Percentiles rank a stretch among this genome's conserved stretches.
Conservation (phyloP, 1,140 invertebrate species). For the Pollicipes pollicipes region DNA sequence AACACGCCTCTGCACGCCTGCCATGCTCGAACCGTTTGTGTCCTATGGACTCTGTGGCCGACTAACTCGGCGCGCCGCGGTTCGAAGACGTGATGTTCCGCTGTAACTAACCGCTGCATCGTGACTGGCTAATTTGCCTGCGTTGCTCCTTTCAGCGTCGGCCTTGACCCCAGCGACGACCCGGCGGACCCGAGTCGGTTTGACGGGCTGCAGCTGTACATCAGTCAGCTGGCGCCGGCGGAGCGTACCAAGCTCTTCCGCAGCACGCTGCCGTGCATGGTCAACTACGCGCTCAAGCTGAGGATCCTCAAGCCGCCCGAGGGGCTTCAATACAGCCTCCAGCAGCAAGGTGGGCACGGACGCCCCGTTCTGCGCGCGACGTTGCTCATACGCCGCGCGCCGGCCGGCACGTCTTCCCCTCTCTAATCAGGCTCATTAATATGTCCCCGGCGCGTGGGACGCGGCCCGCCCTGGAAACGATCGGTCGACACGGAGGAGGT, state of each 20-base stretch:
- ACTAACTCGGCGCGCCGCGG: too few species aligned
- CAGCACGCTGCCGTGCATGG: slow-evolving; percentile 47
- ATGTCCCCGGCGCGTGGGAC: too few species aligned
- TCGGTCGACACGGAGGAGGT: too few species aligned
- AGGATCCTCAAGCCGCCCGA: slow-evolving; percentile 44
- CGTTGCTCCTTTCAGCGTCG: slow-evolving; percentile 37
- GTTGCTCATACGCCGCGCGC: too few species aligned
- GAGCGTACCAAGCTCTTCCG: slow-evolving; percentile 45
- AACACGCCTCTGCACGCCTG: too few species aligned
- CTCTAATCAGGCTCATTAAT: too few species aligned
- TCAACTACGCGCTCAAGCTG: slow-evolving; percentile 44
- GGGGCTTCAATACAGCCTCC: slow-evolving; percentile 53
- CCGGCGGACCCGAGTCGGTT: slow-evolving; percentile 37
- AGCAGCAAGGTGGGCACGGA: slow-evolving; percentile 54
- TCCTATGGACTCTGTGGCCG: too few species aligned
- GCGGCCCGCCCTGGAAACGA: too few species aligned
- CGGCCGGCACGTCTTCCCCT: too few species aligned
- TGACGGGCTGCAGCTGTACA: slow-evolving; percentile 40
- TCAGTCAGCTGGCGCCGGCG: slow-evolving; percentile 39
- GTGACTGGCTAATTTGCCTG: not conserved
- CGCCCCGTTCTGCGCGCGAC: too few species aligned
- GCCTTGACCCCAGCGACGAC: slow-evolving; percentile 54
- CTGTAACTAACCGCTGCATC: not conserved
- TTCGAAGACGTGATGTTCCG: too few species aligned
- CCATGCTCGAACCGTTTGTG: too few species aligned